A percentile compares a stretch with the other conserved stretches of the same genome.
Conservation (phyloP, 2,888 invertebrate genomes). For the Anodontia alba region DNA sequence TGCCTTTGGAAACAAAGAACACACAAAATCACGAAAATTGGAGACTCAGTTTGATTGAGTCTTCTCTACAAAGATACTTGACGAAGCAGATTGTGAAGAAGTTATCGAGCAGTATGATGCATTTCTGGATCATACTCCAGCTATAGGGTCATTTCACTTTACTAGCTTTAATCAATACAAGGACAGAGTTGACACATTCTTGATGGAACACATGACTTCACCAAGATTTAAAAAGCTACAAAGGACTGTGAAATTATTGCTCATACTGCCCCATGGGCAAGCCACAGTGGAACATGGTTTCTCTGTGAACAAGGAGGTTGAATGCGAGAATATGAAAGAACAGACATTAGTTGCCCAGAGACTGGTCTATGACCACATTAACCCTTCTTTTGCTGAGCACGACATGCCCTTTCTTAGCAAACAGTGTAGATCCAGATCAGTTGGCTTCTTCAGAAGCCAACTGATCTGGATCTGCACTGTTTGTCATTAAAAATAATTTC, state of each 20-base stretch:
- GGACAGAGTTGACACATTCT: constrained; percentile 27
- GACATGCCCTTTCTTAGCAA: too few relatives aligned
- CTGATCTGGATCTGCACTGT: too few relatives aligned
- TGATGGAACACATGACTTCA: constrained; percentile 15
- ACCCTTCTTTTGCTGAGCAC: too few relatives aligned
- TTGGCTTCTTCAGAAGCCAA: too few relatives aligned
- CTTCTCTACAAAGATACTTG: neutral
- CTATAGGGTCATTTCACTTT: constrained; percentile 2
- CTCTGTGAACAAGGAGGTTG: constrained; percentile 14
- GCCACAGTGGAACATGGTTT: too few relatives aligned
- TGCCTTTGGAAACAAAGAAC: too few relatives aligned
- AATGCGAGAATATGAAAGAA: constrained; percentile 24
- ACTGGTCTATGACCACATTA: constrained; percentile 14
- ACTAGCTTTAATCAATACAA: constrained; percentile 21
- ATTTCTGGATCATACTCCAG: constrained; percentile 18
- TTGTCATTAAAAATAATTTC: too few relatives aligned
- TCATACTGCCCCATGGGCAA: constrained; percentile 15
- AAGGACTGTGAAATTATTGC: constrained; percentile 3
- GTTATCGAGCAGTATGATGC: constrained; percentile 21
- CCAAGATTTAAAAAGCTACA: neutral
- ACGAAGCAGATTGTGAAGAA: constrained; percentile 7
- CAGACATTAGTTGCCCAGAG: constrained; percentile 4
- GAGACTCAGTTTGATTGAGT: too few relatives aligned
- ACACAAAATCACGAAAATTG: too few relatives aligned
- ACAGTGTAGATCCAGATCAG: too few relatives aligned